Base-by-base conservation (phyloP, 1,140 invertebrate genomes). In the Lucilia sericata region DNA sequence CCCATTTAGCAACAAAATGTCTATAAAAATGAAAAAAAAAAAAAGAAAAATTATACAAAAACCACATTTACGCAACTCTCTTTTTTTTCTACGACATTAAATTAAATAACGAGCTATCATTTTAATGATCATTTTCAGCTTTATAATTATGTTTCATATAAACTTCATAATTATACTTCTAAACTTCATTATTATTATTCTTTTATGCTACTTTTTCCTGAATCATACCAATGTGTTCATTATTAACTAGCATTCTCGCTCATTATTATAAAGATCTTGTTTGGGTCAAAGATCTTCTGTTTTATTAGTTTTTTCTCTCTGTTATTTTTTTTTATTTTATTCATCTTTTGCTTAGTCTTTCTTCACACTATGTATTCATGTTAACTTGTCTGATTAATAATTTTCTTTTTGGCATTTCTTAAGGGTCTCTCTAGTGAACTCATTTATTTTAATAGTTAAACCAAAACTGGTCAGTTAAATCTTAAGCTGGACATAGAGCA, bases 401-500 rank as follows among this genome's bases (percentile, higher is more conserved):
- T 42, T 8, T 42, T 42, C 42, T 7, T 30, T 30, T 42, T 10
- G 42, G 2, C 0, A 42, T 42, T 42, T n/a, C 55, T 60, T 60
- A n/a, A 60, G 55, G 55, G 55, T 60, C 55, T 60, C 55, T 60
- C 55, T 60, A 60, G 55, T 60, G 55, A 60, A n/a, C 55, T 60
- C 55, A 60, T 60, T 60, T 60, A 17, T n/a, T 60, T 17, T 42
- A 14, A n/a, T n/a, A 60, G 14, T 60, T 17, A 7, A n/a, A 60
- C 25, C 3, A 60, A 14, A 60, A 60, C 55, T 60, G 55, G 55
- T 60, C 55, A 60, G 55, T 60, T 17, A 60, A n/a, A 60, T 5
- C 5, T 42, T 42, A 42, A 7, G 10, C 42, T 42, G n/a, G 14
- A 60, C 14, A 60, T 14, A 60, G 5, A 60, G 25, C 3, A 30